Conservation (phyloP, 2,888 invertebrate species). For the Auanema freiburgensis region DNA sequence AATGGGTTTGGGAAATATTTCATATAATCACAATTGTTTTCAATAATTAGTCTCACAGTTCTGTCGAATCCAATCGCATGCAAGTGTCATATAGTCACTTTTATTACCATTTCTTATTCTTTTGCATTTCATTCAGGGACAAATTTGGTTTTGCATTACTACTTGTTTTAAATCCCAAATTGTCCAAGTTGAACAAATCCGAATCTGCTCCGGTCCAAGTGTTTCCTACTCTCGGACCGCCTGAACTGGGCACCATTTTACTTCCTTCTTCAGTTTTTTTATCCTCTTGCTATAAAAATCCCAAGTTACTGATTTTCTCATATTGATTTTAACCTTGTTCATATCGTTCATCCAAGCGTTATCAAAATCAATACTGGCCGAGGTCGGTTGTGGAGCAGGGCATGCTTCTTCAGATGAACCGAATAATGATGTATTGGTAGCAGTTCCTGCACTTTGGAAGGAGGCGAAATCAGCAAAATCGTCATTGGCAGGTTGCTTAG, state of each 20-base stretch:
- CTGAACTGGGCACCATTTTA: too few species aligned
- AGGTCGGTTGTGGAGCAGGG: constrained; percentile 5
- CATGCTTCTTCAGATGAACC: not conserved
- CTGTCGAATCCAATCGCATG: too few species aligned
- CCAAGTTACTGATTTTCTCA: not conserved
- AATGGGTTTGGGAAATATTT: too few species aligned
- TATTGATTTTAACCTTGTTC: not conserved
- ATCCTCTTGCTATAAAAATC: not conserved
- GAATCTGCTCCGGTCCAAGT: constrained; percentile 20
- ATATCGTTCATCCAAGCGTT: not conserved
- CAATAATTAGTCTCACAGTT: too few species aligned
- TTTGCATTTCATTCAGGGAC: constrained; percentile 22
- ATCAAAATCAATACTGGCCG: not conserved
- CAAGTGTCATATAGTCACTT: not conserved
- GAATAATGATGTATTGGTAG: too few species aligned
- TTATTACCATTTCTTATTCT: constrained; percentile 10
- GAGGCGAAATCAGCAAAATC: constrained; percentile 44
- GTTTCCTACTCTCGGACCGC: constrained; percentile 12
- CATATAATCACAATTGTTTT: too few species aligned
- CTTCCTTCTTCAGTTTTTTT: not conserved
- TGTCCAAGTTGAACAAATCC: constrained; percentile 22
- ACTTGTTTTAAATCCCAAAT: constrained; percentile 15
- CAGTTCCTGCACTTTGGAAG: not conserved
- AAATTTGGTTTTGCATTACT: constrained; percentile 14
- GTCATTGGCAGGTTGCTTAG: constrained; percentile 34